Percentiles rank a stretch among this genome's conserved stretches.
phyloP scores from a whole-genome alignment of 1,140 invertebrate species.

The Ceratosolen solmsi region DNA sequence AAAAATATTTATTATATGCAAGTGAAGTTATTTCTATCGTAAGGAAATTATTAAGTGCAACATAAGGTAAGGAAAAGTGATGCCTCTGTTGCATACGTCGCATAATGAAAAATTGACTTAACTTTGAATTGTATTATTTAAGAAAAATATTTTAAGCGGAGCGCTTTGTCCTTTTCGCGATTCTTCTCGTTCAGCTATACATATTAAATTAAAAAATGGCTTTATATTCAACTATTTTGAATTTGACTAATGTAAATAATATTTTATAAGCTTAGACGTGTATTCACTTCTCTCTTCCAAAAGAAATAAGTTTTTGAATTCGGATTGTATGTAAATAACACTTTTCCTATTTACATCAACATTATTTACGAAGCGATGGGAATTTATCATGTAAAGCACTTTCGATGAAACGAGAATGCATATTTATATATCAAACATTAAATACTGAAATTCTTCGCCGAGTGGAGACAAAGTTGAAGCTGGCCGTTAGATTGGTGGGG shows the following conservation, averaged over 20 bases:
- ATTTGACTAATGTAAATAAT: constrained; percentile 11
- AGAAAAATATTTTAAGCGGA: not conserved
- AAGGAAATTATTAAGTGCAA: too few relatives aligned
- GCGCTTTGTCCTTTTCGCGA: not conserved
- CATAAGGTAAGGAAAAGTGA: constrained; percentile 4
- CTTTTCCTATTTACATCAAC: constrained; percentile 17
- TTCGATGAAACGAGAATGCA: not conserved
- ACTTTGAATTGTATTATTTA: not conserved
- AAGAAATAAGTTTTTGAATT: not conserved
- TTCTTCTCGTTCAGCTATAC: not conserved
- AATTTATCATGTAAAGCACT: not conserved
- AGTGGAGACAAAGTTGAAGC: not conserved
- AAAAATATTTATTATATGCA: too few relatives aligned
- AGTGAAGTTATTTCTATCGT: too few relatives aligned
- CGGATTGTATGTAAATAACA: not conserved
- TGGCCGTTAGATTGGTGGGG: constrained; percentile 15
- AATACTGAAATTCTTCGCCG: constrained; percentile 29
- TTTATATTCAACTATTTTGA: not conserved
- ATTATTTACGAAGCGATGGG: constrained; percentile 13
- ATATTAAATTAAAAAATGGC: constrained; percentile 7
- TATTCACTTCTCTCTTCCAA: not conserved
- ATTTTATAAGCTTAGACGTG: not conserved
- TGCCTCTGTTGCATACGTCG: not conserved
- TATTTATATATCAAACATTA: constrained; percentile 18
- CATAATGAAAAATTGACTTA: not conserved